phyloP scores from a whole-genome alignment of 1,140 invertebrate genomes.

The Leptinotarsa undecemlineata region DNA sequence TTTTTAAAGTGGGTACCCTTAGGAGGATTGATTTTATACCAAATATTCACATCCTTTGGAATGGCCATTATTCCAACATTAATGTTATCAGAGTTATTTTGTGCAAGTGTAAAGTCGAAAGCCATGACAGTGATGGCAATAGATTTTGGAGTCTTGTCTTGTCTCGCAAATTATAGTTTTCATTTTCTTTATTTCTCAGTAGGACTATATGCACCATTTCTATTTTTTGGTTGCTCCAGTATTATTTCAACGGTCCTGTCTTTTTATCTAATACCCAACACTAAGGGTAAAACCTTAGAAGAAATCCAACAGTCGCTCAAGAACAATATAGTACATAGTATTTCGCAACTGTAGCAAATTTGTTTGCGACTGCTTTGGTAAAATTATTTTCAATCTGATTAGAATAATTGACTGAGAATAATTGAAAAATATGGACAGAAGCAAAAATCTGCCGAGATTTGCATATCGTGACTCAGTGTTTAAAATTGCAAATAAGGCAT shows the following conservation, averaged over 20 bases:
- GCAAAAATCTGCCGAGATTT: too few species aligned
- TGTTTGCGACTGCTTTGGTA: too few species aligned
- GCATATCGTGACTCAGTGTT: too few species aligned
- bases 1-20: constrained; percentile 37
- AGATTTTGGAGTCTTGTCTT: constrained; percentile 35
- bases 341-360: too few species aligned
- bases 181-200: constrained; percentile 58
- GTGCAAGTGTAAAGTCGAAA: constrained; percentile 47
- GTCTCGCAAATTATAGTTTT: constrained; percentile 53
- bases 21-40: constrained; percentile 42
- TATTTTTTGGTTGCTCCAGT: constrained; percentile 78
- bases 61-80: constrained; percentile 47
- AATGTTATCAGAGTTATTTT: constrained; percentile 52
- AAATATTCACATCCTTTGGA: constrained; percentile 47
- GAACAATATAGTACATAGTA: not conserved
- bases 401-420: too few species aligned
- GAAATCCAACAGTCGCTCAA: constrained; percentile 82
- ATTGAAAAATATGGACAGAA: too few species aligned
- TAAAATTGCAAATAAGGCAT: too few species aligned
- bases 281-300: constrained; percentile 84
- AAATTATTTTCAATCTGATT: too few species aligned
- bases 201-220: constrained; percentile 74
- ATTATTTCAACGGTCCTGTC: constrained; percentile 73
- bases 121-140: constrained; percentile 41
- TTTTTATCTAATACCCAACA: constrained; percentile 83